Conservation (phyloP, 2,113 vertebrate species). For the Platysternon megacephalum region DNA sequence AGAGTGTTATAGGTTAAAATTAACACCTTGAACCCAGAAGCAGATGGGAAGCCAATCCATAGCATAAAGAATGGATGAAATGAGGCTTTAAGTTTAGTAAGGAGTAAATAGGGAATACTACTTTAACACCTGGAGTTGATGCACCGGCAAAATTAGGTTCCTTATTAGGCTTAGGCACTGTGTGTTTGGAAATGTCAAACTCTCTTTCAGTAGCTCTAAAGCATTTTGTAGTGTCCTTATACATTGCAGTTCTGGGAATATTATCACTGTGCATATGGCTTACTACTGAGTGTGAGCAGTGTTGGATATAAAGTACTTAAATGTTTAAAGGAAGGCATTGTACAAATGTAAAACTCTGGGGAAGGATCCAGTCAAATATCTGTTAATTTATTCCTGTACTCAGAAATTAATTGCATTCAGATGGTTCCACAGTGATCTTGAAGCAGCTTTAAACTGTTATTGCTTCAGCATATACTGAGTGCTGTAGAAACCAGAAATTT, state of each 20-base stretch:
- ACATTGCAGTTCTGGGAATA: background rate
- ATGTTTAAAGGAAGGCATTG: background rate
- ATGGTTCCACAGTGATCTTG: background rate
- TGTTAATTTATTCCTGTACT: background rate
- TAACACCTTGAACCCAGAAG: background rate
- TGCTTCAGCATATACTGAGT: background rate
- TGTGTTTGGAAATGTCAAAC: background rate
- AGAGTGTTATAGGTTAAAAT: background rate
- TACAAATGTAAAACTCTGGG: background rate
- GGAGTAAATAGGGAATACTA: background rate
- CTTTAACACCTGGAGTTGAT: background rate
- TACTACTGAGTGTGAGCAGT: background rate
- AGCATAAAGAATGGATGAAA: background rate
- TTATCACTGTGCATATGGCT: background rate
- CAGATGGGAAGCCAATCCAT: background rate
- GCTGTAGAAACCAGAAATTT: background rate
- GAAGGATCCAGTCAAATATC: background rate
- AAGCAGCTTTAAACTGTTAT: background rate
- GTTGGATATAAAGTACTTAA: background rate
- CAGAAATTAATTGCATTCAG: background rate
- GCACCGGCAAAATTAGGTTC: background rate
- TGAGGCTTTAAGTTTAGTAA: background rate
- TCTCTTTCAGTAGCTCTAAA: background rate
- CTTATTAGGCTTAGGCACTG: background rate
- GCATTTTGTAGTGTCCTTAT: background rate